Evolutionary conservation across 2,888 invertebrate genomes (phyloP), one percentile per base, ranked within the genome.

Genomic region (Plebejus melissa): DNA sequence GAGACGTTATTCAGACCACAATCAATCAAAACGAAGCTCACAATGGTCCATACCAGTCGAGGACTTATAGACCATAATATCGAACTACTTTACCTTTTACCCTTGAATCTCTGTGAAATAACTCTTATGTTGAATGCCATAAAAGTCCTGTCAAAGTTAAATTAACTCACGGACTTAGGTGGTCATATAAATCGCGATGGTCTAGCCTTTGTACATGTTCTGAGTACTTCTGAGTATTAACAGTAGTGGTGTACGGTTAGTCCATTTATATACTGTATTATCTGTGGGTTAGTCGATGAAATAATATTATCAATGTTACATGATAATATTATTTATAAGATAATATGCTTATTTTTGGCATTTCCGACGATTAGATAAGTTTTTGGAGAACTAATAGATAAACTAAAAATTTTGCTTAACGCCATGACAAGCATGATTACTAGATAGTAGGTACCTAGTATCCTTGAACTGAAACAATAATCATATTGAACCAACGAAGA

Each of bases 201-300:
- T 65, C 65, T 65, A 65, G 65, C 65, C 65, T 65, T 65, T 65
- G 32, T 65, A 65, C 65, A 32, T 65, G 65, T 65, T 65, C 65
- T 65, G 65, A 65, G 65, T 32, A 65, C 32, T 65, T 65, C 65
- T 65, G 65, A 65, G 65, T 32, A 65, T 65, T 65, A 32, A 65
- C 1, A 32, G 65, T 13, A 65, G 65, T 13, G 32, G 1, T 13
- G 65, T 11, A 22, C 22, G 22, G 22, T 22, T 22, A 22, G 22
- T 22, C 22, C 22, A 22, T 22, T 22, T 22, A 22, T 22, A 22
- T 22, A 22, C 22, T 22, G 22, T 22, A 22, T 22, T 22, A 22
- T 22, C 22, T 22, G 22, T 22, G 0, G 22, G 22, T 22, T 22
- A 22, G 22, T 22, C 22, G 22, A 22, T 22, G 22, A 22, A 22